Percentiles rank a stretch among this genome's conserved stretches.
These are phyloP conservation scores for Cantharis rufa DNA, from an alignment of 2,888 invertebrate species.

Conservation along the genomic window DNA sequence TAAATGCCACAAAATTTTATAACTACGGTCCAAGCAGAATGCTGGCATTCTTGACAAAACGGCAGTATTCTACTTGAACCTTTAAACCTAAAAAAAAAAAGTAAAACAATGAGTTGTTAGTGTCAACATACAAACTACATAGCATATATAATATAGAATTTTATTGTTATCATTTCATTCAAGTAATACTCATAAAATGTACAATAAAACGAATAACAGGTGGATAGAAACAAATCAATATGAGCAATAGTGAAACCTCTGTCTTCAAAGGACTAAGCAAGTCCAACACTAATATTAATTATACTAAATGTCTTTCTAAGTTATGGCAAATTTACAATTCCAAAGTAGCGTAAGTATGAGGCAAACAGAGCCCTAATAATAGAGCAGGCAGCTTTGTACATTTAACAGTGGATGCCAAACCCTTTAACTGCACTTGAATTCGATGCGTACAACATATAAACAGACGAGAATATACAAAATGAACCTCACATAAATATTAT, in stretches of 20 bases:
- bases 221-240: constrained; percentile 55
- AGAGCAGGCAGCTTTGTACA: constrained; percentile 53
- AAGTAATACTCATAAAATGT: constrained; percentile 57
- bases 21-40: no score
- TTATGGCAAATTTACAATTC: constrained; percentile 57
- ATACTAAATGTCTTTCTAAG: constrained; percentile 49
- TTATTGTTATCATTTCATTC: constrained; percentile 57
- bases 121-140: not conserved
- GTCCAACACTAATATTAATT: constrained; percentile 44
- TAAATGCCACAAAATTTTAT: no score
- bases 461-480: constrained; percentile 50
- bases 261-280: constrained; percentile 51
- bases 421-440: constrained; percentile 45
- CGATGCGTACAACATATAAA: constrained; percentile 48
- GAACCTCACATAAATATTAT: constrained; percentile 52
- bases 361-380: constrained; percentile 45
- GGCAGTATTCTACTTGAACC: no score
- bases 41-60: no score
- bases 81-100: no score
- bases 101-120: no score
- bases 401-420: constrained; percentile 47
- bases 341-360: constrained; percentile 53
- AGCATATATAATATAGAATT: constrained; percentile 57
- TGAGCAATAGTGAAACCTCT: constrained; percentile 58
- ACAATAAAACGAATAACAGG: constrained; percentile 58